Evolutionary conservation across 1,140 invertebrate genomes (phyloP).

Genomic region (Dysdera silvatica): DNA sequence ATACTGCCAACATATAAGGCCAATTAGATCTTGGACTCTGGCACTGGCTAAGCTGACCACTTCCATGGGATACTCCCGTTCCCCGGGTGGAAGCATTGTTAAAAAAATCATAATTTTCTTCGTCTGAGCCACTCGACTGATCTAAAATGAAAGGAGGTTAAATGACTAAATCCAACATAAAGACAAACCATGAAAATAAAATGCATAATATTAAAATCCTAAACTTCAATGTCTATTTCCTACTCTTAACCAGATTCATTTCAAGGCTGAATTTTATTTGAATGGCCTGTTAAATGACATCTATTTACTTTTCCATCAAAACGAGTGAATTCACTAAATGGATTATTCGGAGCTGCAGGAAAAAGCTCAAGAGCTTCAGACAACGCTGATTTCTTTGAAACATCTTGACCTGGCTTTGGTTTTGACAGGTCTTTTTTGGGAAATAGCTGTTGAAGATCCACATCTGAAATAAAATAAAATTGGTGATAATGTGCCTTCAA

Average conservation of each 20-base stretch:
- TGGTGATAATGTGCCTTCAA: no score
- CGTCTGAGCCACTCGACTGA: conserved; percentile 45
- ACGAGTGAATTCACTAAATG: conserved; percentile 79
- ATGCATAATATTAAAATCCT: not conserved
- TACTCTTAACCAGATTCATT: no score
- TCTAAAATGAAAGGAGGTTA: conserved; percentile 2
- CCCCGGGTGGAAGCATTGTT: conserved; percentile 69
- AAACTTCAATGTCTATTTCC: not conserved
- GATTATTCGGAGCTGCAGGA: conserved; percentile 65
- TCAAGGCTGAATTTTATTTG: no score
- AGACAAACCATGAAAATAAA: not conserved
- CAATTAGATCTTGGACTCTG: conserved; percentile 86
- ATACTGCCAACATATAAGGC: conserved; percentile 71
- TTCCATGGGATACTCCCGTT: conserved; percentile 72
- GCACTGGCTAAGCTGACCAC: conserved; percentile 71
- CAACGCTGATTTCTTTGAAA: conserved; percentile 9
- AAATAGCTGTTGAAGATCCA: conserved; percentile 59
- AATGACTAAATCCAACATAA: not conserved
- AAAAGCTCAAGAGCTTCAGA: conserved; percentile 64
- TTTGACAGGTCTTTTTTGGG: conserved; percentile 35
- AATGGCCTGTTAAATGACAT: no score
- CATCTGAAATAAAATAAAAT: no score
- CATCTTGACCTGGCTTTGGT: conserved; percentile 1
- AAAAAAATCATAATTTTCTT: conserved; percentile 70
- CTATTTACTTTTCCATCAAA: conserved; percentile 69